Base-by-base conservation (phyloP, 1,140 invertebrate species). In the Matsumurasca onukii region DNA sequence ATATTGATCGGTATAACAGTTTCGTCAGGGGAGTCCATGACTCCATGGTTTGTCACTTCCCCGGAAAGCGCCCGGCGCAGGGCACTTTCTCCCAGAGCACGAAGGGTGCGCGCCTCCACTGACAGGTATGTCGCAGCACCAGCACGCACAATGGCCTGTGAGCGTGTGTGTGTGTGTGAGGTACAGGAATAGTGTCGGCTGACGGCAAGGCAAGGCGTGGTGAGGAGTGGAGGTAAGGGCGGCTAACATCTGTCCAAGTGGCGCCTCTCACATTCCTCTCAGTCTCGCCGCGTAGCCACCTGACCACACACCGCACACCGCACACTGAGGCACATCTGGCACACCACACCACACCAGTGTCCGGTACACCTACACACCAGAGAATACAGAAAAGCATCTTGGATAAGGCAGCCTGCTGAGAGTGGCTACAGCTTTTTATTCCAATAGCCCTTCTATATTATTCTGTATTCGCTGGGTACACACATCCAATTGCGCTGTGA, bases 241-340 rank as follows among this genome's bases (percentile, higher is more conserved):
- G 34, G 17, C 22, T 52, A 12, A 52, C 49, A 52, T 52, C 49
- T 52, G 49, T 52, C 49, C 49, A 22, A 12, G 49, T 52, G 49
- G 49, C 49, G 49, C 49, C 49, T 52, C 12, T 20, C 49, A 20
- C 49, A 52, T 52, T 52, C 49, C 49, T n/a, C 9, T 5, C 13
- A n/a, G 49, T 52, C 49, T 52, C 49, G 49, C 20, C 49, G 22
- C 49, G 22, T 24, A 5, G 49, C 49, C 49, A 52, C 49, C 49
- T 52, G 49, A n/a, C 49, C 49, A n/a, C 49, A 12, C 49, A 20
- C 22, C 49, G 5, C 13, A 3, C 9, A 24, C 49, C 49, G 5
- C 49, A 24, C 13, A 13, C 20, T 22, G 3, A 5, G 12, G 5
- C 49, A 5, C 20, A 13, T 20, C 49, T n/a, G 22, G 3, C 5